phyloP scores from a whole-genome alignment of 2,888 invertebrate species.

The Aphodius sticticus region DNA sequence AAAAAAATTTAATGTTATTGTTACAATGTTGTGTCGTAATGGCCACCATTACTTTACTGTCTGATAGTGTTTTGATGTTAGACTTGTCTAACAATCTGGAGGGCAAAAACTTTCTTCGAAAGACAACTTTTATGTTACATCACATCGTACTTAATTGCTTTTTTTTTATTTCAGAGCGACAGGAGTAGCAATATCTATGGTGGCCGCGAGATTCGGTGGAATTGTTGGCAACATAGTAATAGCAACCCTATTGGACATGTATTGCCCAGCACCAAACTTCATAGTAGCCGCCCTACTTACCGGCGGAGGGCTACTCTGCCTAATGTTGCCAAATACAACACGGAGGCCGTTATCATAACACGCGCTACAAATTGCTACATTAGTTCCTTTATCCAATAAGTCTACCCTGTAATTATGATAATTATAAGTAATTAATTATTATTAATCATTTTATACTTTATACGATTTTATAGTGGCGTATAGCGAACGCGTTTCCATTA shows the following conservation, averaged over 20 bases:
- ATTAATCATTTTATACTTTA: slow-evolving; percentile 24
- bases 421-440: slow-evolving; percentile 16
- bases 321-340: slow-evolving; percentile 90
- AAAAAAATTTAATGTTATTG: too few relatives aligned
- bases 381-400: slow-evolving; percentile 21
- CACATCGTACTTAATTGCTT: too few relatives aligned
- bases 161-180: slow-evolving; percentile 72
- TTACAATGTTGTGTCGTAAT: too few relatives aligned
- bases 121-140: too few relatives aligned
- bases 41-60: too few relatives aligned
- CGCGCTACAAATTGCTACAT: not conserved
- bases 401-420: not conserved
- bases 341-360: slow-evolving; percentile 70
- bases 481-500: not conserved
- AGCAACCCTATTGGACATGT: slow-evolving; percentile 84
- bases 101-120: too few relatives aligned
- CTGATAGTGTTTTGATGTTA: too few relatives aligned
- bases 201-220: slow-evolving; percentile 88
- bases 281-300: slow-evolving; percentile 86
- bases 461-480: not conserved
- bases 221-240: slow-evolving; percentile 90
- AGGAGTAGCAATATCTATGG: slow-evolving; percentile 90
- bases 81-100: too few relatives aligned
- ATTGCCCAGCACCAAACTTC: slow-evolving; percentile 92
- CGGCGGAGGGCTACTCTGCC: slow-evolving; percentile 87